Percentiles rank a stretch among this genome's conserved stretches.
These are phyloP conservation scores for Pseudomyrmex pallidus DNA, from an alignment of 1,140 invertebrate species.

Conservation along the genomic window DNA sequence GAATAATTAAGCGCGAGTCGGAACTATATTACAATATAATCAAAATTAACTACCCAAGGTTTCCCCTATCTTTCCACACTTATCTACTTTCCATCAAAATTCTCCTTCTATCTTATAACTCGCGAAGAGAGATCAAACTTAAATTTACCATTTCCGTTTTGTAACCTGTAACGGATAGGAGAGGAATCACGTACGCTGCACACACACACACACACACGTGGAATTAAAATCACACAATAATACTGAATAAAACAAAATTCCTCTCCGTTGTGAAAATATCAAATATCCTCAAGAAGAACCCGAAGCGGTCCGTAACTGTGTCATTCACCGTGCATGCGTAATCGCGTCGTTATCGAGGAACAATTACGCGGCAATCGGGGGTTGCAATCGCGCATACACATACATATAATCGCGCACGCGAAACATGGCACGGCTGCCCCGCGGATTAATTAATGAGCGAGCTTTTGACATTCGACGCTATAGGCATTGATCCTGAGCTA, in stretches of 20 bases:
- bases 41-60: neutral
- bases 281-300: constrained; percentile 42
- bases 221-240: neutral
- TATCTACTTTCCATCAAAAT: neutral
- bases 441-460: constrained; percentile 60
- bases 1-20: constrained; percentile 23
- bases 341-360: constrained; percentile 49
- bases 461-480: constrained; percentile 54
- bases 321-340: neutral
- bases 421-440: neutral
- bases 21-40: neutral
- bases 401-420: constrained; percentile 26
- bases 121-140: neutral
- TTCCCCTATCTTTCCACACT: neutral
- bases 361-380: constrained; percentile 39
- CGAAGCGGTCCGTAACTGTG: neutral
- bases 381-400: constrained; percentile 38
- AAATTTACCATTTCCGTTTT: too few species aligned
- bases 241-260: neutral
- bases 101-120: neutral
- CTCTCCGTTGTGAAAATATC: neutral
- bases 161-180: neutral
- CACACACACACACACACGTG: neutral
- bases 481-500: neutral
- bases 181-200: neutral